Conservation (phyloP, 2,113 vertebrate species). For the Epinephelus moara region DNA sequence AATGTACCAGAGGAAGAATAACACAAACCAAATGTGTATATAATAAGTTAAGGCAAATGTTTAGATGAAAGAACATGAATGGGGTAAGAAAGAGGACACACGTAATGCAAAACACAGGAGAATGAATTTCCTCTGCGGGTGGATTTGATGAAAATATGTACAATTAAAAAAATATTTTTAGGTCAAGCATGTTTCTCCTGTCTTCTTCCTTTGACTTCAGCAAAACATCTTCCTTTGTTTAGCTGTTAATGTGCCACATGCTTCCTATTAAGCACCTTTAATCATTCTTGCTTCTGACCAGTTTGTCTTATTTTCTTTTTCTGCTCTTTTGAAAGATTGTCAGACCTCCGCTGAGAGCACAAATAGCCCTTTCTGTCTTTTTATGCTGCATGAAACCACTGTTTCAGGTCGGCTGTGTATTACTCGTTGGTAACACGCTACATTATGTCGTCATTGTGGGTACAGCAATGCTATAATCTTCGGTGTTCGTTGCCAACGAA, state of each 20-base stretch:
- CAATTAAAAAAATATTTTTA: conserved; percentile 11
- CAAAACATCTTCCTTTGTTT: conserved; percentile 1
- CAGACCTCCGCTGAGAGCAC: conserved; percentile 22
- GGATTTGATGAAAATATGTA: conserved; percentile 2
- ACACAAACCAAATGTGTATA: not conserved
- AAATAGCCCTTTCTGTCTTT: not conserved
- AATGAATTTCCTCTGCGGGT: not conserved
- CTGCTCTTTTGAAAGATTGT: conserved; percentile 26
- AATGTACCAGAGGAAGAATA: not conserved
- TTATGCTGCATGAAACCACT: conserved; percentile 11
- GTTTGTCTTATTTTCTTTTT: conserved; percentile 28
- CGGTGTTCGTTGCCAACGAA: conserved; percentile 19
- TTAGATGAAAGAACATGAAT: not conserved
- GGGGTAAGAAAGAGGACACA: not conserved
- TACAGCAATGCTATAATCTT: conserved; percentile 22
- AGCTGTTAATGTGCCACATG: conserved; percentile 7
- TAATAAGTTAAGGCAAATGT: not conserved
- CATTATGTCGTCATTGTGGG: conserved; percentile 10
- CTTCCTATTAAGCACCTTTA: conserved; percentile 26
- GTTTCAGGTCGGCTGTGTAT: not conserved
- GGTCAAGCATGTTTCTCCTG: not conserved
- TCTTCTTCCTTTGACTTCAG: not conserved
- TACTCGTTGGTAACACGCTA: conserved; percentile 9
- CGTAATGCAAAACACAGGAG: not conserved
- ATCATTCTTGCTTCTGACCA: conserved; percentile 10